A percentile compares a stretch with the other conserved stretches of the same genome.
Conservation (phyloP, 2,113 vertebrate species). For the Hystrix brachyura region DNA sequence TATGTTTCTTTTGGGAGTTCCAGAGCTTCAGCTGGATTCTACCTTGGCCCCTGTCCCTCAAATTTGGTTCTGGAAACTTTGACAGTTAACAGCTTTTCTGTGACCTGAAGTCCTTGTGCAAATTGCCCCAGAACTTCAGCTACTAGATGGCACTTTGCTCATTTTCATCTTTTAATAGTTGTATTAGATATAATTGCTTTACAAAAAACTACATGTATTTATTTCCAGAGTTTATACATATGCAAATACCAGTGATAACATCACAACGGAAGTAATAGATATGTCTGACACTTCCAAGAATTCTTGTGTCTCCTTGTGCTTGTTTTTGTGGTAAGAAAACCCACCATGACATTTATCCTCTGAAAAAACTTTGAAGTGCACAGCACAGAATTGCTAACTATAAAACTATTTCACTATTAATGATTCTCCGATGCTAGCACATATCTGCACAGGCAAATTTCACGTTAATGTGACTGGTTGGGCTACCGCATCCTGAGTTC, state of each 20-base stretch:
- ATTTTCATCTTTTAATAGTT: background rate
- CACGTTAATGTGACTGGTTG: background rate
- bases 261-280: background rate
- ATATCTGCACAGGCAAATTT: too few species aligned
- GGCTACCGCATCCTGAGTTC: background rate
- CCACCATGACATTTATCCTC: background rate
- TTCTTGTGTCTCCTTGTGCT: background rate
- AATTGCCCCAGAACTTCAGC: background rate
- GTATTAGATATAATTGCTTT: background rate
- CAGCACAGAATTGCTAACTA: too few species aligned
- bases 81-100: background rate
- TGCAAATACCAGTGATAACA: background rate
- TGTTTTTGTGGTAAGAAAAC: background rate
- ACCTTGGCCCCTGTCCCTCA: background rate
- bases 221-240: background rate
- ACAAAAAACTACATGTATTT: background rate
- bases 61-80: slow-evolving; percentile 6
- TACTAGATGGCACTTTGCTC: background rate
- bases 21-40: background rate
- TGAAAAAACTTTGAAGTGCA: background rate
- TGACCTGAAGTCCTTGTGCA: background rate
- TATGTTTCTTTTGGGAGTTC: background rate
- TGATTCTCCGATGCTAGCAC: too few species aligned
- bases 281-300: background rate
- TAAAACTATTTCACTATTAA: too few species aligned